Evolutionary conservation across 2,113 vertebrate genomes (phyloP).

Genomic region (Lagenorhynchus albirostris): DNA sequence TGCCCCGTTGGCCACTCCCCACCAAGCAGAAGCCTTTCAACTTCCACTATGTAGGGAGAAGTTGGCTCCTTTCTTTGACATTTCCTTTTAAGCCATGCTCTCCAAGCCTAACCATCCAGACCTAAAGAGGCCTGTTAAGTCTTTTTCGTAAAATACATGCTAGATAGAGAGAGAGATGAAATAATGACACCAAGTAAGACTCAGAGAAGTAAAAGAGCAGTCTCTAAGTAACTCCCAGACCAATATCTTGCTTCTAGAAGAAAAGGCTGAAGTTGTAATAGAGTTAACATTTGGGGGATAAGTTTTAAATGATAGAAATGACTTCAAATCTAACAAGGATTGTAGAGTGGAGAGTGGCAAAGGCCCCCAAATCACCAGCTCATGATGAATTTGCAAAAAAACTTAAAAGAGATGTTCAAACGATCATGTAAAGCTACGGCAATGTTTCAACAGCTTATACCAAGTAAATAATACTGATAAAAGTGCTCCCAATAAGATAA

Average conservation of each 20-base stretch:
- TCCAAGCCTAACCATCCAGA: not conserved
- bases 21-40: not conserved
- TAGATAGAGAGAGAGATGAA: not conserved
- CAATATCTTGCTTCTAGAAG: not conserved
- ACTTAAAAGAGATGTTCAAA: not conserved
- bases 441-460: not conserved
- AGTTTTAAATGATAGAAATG: not conserved
- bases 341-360: not conserved
- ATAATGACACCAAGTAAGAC: not conserved
- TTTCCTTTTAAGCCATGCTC: not conserved
- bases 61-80: not conserved
- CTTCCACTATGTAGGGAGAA: not conserved
- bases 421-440: not conserved
- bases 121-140: not conserved
- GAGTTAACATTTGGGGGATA: not conserved
- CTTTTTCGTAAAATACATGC: not conserved
- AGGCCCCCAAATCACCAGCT: not conserved
- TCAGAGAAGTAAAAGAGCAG: not conserved
- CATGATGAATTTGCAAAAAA: not conserved
- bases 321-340: not conserved
- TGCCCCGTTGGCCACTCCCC: not conserved
- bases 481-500: not conserved
- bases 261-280: not conserved
- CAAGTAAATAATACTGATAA: not conserved
- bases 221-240: not conserved